These are phyloP conservation scores for Rhagoletis zephyria DNA, from an alignment of 1,140 invertebrate species.

Conservation along the genomic window DNA sequence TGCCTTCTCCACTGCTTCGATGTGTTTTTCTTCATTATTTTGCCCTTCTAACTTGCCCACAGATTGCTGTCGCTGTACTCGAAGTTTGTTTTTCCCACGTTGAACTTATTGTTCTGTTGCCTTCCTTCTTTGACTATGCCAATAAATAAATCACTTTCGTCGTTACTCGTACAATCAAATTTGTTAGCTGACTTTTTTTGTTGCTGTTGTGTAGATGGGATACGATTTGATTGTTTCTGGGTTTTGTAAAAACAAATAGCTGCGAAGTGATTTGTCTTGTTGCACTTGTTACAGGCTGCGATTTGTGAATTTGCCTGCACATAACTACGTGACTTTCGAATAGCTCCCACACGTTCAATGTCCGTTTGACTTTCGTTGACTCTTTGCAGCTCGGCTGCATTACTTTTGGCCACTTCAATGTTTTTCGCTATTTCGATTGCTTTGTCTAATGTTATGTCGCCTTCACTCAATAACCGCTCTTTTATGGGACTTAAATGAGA, in stretches of 20 bases:
- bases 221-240: too few relatives aligned
- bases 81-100: too few relatives aligned
- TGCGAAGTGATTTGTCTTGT: conserved; percentile 60
- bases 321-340: conserved; percentile 33
- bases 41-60: too few relatives aligned
- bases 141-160: conserved; percentile 15
- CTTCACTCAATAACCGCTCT: conserved; percentile 56
- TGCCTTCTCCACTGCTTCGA: neutral
- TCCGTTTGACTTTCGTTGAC: neutral
- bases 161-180: conserved; percentile 18
- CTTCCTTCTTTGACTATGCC: too few relatives aligned
- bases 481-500: conserved; percentile 34
- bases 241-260: conserved; percentile 56
- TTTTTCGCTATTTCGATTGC: conserved; percentile 54
- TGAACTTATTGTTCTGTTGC: neutral
- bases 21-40: conserved; percentile 7
- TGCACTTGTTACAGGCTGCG: conserved; percentile 59
- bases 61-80: too few relatives aligned
- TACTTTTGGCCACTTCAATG: neutral
- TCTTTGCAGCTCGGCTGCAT: conserved; percentile 42
- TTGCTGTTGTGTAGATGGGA: too few relatives aligned
- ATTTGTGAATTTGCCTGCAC: conserved; percentile 50
- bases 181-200: neutral
- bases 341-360: conserved; percentile 8
- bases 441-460: conserved; percentile 56